phyloP scores from a whole-genome alignment of 2,888 invertebrate species.

The Epinotia bilunana region DNA sequence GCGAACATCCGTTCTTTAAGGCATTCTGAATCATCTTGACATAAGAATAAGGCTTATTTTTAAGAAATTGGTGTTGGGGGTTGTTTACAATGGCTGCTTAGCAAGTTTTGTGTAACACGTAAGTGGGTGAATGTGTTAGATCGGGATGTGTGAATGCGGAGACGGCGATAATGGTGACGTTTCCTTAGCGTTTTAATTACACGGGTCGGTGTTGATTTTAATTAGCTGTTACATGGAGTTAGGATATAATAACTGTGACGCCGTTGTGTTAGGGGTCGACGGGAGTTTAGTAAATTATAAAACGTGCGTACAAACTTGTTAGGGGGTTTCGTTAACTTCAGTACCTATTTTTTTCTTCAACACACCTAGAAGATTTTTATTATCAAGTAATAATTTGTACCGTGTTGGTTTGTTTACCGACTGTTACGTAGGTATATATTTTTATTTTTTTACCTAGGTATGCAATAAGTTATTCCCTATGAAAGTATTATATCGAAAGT shows the following conservation, averaged over 20 bases:
- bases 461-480: no score
- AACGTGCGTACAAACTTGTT: no score
- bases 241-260: constrained; percentile 6
- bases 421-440: no score
- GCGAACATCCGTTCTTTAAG: constrained; percentile 50
- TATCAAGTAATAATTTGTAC: no score
- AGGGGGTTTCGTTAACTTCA: no score
- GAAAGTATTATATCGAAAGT: no score
- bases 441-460: no score
- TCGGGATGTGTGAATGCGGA: constrained; percentile 65
- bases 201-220: constrained; percentile 35
- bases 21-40: constrained; percentile 5
- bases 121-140: constrained; percentile 83
- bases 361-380: no score
- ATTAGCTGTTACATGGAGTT: constrained; percentile 34
- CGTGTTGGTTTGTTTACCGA: no score
- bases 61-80: constrained; percentile 53
- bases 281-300: background rate
- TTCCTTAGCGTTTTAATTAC: constrained; percentile 56
- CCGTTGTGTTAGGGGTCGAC: background rate
- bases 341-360: no score
- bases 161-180: constrained; percentile 71
- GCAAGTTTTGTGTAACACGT: constrained; percentile 76
- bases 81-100: constrained; percentile 76
- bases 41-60: background rate